These are phyloP conservation scores for Bovichtus diacanthus DNA, from an alignment of 2,797 vertebrate genomes.

Conservation along the genomic window DNA sequence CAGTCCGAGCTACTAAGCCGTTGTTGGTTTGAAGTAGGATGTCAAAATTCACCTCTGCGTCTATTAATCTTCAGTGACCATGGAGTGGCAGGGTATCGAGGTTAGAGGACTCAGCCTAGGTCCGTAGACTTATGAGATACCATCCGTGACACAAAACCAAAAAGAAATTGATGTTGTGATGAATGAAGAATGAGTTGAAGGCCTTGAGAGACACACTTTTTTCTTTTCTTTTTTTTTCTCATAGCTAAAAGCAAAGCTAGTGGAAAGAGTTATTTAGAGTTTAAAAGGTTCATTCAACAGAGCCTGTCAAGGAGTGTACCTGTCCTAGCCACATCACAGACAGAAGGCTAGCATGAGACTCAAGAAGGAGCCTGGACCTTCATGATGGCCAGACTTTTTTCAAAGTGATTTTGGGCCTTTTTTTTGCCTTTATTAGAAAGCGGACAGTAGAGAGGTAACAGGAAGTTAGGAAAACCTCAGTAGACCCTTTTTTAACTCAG, in stretches of 20 bases:
- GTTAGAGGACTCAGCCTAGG: conserved; percentile 1
- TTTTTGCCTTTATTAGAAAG: neutral
- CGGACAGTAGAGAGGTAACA: neutral
- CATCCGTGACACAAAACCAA: neutral
- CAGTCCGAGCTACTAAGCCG: neutral
- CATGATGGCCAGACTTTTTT: neutral
- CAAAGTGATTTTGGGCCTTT: neutral
- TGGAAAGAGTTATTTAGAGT: neutral
- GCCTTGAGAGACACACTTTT: neutral
- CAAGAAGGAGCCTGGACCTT: neutral
- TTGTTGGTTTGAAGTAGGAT: conserved; percentile 4
- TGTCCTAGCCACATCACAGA: neutral
- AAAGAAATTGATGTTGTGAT: neutral
- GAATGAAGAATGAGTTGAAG: neutral
- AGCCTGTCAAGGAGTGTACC: neutral
- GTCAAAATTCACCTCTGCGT: conserved; percentile 3
- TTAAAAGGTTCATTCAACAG: neutral
- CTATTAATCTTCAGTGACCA: conserved; percentile 1
- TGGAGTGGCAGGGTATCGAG: neutral
- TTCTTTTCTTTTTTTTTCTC: neutral
- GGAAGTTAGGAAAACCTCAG: neutral
- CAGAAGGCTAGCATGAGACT: neutral
- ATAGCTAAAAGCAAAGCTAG: neutral
- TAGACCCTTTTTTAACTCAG: neutral
- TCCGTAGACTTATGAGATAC: neutral